Base-by-base conservation (phyloP, 2,888 invertebrate species). In the Chalcis sispes region DNA sequence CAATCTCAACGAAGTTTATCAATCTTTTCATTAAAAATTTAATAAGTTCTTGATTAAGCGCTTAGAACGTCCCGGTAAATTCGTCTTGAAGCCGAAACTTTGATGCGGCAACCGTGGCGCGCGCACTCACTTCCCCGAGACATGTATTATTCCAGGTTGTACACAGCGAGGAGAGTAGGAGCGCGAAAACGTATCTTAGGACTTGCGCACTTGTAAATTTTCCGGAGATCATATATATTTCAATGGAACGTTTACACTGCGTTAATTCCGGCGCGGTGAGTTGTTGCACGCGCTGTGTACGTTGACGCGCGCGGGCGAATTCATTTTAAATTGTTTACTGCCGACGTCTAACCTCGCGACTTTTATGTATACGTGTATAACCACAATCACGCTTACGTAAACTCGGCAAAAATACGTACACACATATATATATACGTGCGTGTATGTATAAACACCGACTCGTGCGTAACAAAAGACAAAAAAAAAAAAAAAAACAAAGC, bases 211-310 rank as follows among this genome's bases (percentile, higher is more conserved):
- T 20, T 20, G 18, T 13, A 20, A 10, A 18, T 36, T 20, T 20
- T 7, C 20, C 8, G 4, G 3, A 7, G 7, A 23, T 13, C 4
- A 23, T 50, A 50, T 50, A 50, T 50, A 46, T 46, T 46, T 46
- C 46, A 46, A 46, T 46, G 50, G 18, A 23, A 50, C 50, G 50
- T 50, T 50, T 50, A 50, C 50, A 50, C 50, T 50, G 20, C 50
- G 20, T 50, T 50, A 23, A 50, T 50, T 50, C 23, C 23, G 50
- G 1, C 20, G 7, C 20, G 20, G 7, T 20, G 50, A 1, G 50
- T n/a, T 46, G 15, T 10, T 2, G 46, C 5, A 46, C 8, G 15
- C 8, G 15, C 13, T 15, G 8, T 13, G 2, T 42, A 42, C 15
- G 15, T 4, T 13, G 2, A 42, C 8, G 42, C 42, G 15, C 8